phyloP scores from a whole-genome alignment of 2,113 vertebrate genomes.

The Acrocephalus arundinaceus region DNA sequence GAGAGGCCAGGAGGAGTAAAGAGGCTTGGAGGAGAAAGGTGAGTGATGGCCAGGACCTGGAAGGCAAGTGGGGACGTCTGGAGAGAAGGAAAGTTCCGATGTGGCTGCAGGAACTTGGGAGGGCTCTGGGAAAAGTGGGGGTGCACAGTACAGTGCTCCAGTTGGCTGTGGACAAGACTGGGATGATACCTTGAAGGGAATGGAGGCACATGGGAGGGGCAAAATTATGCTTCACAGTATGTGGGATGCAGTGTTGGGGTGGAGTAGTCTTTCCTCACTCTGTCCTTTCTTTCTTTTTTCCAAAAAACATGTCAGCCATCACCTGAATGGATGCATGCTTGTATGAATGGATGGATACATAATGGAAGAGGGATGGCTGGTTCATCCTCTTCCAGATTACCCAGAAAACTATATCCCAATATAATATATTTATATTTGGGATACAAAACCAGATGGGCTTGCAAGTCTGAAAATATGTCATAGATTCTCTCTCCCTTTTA shows the following conservation, averaged over 20 bases:
- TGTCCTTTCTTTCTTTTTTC: not conserved
- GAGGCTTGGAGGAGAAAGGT: not conserved
- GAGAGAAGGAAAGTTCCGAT: not conserved
- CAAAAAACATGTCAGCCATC: rapidly evolving
- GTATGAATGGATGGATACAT: not conserved
- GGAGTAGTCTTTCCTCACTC: not conserved
- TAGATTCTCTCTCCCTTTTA: not conserved
- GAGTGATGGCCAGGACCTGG: not conserved
- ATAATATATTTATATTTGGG: not conserved
- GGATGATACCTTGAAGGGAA: not conserved
- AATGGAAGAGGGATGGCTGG: not conserved
- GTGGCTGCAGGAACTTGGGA: not conserved
- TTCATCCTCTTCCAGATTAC: not conserved
- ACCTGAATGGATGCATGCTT: not conserved
- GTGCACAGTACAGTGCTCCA: not conserved
- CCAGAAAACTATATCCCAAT: not conserved
- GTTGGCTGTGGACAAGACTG: not conserved
- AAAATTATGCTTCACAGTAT: not conserved
- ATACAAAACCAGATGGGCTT: not conserved
- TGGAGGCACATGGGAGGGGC: not conserved
- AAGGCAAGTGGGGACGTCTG: not conserved
- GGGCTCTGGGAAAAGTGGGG: not conserved
- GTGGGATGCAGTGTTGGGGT: not conserved
- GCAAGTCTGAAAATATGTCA: slow-evolving; percentile 3
- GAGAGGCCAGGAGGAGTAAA: not conserved